Percentiles rank a stretch among this genome's conserved stretches.
phyloP scores from a whole-genome alignment of 2,113 vertebrate species.

The Proteles cristata region DNA sequence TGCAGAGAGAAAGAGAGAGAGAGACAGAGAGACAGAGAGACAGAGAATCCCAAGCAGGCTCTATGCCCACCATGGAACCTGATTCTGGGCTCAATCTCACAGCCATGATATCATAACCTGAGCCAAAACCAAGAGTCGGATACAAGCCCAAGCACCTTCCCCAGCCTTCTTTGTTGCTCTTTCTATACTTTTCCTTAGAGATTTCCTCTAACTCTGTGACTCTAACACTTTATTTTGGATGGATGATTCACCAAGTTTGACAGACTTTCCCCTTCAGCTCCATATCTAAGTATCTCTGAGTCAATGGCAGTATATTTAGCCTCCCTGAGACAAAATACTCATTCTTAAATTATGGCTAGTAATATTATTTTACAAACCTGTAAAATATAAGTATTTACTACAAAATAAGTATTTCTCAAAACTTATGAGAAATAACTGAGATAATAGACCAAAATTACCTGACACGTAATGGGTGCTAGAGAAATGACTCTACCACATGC shows the following conservation, averaged over 20 bases:
- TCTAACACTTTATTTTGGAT: neutral
- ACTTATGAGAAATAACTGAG: neutral
- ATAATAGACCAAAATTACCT: too few relatives aligned
- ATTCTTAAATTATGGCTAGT: neutral
- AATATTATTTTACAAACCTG: neutral
- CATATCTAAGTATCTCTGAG: neutral
- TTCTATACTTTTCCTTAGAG: neutral
- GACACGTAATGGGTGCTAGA: neutral
- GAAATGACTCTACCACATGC: neutral
- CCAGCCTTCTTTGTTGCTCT: neutral
- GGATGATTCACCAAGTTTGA: slow-evolving; percentile 33
- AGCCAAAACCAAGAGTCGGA: too few relatives aligned
- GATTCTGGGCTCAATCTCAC: too few relatives aligned
- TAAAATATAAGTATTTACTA: too few relatives aligned
- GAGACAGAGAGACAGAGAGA: too few relatives aligned
- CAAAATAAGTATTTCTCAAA: too few relatives aligned
- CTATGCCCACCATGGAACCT: too few relatives aligned
- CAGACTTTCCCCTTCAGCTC: neutral
- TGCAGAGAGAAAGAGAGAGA: too few relatives aligned
- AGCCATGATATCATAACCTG: too few relatives aligned
- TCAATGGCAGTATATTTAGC: neutral
- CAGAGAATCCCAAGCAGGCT: too few relatives aligned
- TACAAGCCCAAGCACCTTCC: too few relatives aligned
- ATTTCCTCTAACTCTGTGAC: neutral
- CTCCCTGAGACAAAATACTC: neutral